phyloP scores from a whole-genome alignment of 2,888 invertebrate species.

The Drosophila fungiperda region DNA sequence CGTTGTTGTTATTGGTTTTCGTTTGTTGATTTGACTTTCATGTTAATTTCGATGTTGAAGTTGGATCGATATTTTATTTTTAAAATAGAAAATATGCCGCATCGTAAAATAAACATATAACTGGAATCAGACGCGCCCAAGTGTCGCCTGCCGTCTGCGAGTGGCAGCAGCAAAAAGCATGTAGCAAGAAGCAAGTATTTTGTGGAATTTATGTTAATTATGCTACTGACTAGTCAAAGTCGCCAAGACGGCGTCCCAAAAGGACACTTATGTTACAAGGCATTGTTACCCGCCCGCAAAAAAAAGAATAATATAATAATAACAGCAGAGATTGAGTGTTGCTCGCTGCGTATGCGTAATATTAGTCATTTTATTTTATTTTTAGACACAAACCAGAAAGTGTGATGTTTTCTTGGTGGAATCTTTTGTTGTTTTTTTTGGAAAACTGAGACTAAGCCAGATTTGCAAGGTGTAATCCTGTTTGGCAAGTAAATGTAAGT shows the following conservation, averaged over 20 bases:
- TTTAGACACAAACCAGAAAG: slow-evolving; percentile 47
- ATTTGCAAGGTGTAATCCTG: not conserved
- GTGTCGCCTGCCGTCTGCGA: slow-evolving; percentile 50
- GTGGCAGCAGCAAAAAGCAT: slow-evolving; percentile 13
- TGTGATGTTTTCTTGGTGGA: slow-evolving; percentile 29
- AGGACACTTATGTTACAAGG: slow-evolving; percentile 15
- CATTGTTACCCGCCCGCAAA: slow-evolving; percentile 18
- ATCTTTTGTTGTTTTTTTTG: not conserved
- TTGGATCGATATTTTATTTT: slow-evolving; percentile 62
- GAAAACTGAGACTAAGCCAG: not conserved
- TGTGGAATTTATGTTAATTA: slow-evolving; percentile 75
- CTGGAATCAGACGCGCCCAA: slow-evolving; percentile 45
- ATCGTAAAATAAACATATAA: slow-evolving; percentile 8
- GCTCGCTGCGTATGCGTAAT: slow-evolving; percentile 65
- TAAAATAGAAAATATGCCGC: slow-evolving; percentile 23
- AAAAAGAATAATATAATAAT: not conserved
- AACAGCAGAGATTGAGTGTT: slow-evolving; percentile 12
- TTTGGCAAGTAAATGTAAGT: not conserved
- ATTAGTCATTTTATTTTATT: slow-evolving; percentile 49
- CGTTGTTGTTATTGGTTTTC: slow-evolving; percentile 25
- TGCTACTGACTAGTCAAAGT: slow-evolving; percentile 40
- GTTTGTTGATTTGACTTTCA: slow-evolving; percentile 73
- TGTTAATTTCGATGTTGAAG: slow-evolving; percentile 67
- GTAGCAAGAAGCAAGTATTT: slow-evolving; percentile 45
- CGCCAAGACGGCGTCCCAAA: slow-evolving; percentile 10